Base-by-base conservation (phyloP, 2,888 invertebrate genomes). In the Rhamnusium bicolor region DNA sequence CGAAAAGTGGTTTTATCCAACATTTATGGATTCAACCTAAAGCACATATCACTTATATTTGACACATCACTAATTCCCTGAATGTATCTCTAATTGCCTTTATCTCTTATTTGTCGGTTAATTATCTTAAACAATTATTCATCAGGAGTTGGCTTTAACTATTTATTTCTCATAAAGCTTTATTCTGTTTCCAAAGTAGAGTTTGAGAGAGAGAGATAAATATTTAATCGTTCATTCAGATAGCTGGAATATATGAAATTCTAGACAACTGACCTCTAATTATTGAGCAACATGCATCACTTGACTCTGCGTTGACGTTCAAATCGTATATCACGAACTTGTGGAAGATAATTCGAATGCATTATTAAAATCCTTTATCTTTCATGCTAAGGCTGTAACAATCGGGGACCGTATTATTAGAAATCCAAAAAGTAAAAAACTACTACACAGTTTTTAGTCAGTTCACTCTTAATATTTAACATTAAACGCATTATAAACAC, bases 161-260 rank as follows among this genome's bases (percentile, higher is more conserved):
- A 65, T 65, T 65, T 65, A 65, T 53, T 32, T 24, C 51, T 53
- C 65, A 19, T 65, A 53, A 54, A 65, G 65, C 65, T 53, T 53
- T 65, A 12, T 65, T 53, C 29, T 65, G 65, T 65, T 32, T 53
- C 32, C 47, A 65, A 27, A 51, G 27, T 27, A 49, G 51, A 63
- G 14, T 47, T 21, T 62, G 47, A 18, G 63, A 63, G 63, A 63
- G 29, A 27, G 29, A 29, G 49, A 27, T 63, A 51, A 63, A 63
- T 61, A 61, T 61, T 61, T 61, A 61, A 61, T 61, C 46, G 21
- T 6, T n/a, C 46, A 61, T 61, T 61, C 61, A 61, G 61, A 47
- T 21, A 21, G 46, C 21, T 40, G 18, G 61, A 46, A 61, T 47
- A 46, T 21, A 19, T 61, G 46, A 61, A 61, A 14, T 46, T 61